These are phyloP conservation scores for Eurytoma adleriae DNA, from an alignment of 2,888 invertebrate genomes.

Conservation along the genomic window DNA sequence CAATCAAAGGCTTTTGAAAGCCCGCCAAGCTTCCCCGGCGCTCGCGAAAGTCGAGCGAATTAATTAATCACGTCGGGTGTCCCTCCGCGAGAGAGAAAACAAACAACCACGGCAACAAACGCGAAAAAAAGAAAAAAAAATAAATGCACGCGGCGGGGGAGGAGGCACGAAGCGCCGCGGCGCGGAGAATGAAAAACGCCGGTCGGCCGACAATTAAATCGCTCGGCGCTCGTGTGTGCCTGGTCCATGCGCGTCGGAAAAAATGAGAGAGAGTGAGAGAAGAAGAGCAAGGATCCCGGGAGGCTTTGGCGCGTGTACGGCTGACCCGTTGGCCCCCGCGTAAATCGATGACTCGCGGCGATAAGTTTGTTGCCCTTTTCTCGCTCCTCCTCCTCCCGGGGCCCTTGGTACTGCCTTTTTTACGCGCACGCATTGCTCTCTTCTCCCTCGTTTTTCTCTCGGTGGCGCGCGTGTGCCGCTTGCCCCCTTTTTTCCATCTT, in stretches of 20 bases:
- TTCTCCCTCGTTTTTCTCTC: not conserved
- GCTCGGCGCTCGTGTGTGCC: not conserved
- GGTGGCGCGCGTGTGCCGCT: not conserved
- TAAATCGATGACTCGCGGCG: constrained; percentile 17
- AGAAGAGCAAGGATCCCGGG: not conserved
- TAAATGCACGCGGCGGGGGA: too few species aligned
- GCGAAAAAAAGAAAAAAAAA: not conserved
- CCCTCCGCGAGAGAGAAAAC: not conserved
- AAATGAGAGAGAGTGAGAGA: not conserved
- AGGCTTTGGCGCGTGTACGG: constrained; percentile 5
- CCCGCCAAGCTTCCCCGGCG: not conserved
- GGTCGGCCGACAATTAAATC: constrained; percentile 8
- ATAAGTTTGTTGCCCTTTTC: constrained; percentile 1
- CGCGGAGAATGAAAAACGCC: not conserved
- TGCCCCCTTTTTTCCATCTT: not conserved
- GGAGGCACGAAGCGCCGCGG: not conserved
- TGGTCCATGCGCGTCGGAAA: not conserved
- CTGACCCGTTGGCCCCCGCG: not conserved
- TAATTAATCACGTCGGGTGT: constrained; percentile 28
- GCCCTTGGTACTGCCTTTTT: not conserved
- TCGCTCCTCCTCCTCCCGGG: not conserved
- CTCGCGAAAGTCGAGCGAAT: constrained; percentile 12
- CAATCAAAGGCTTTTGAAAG: constrained; percentile 31
- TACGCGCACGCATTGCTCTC: not conserved
- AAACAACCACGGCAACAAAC: not conserved